Base-by-base conservation (phyloP, 2,888 invertebrate genomes). In the Adela reaumurella region DNA sequence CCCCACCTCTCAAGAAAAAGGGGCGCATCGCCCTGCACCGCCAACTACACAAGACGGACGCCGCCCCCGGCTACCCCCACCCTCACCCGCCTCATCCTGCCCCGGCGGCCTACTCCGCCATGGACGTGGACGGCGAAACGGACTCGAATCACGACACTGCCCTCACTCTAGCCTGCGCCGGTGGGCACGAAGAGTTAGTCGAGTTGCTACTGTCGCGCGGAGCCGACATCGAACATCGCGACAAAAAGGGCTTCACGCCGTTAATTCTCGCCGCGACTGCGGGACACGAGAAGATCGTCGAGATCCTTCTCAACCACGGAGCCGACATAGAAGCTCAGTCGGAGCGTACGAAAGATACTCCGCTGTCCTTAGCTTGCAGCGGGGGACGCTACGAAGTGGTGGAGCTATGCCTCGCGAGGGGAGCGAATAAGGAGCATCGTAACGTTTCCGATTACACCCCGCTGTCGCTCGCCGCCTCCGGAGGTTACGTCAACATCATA, bases 401-500 rank as follows among this genome's bases (percentile, higher is more conserved):
- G 2, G 97, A 97, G 62, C 76, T 97, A 47, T 81, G 98, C 52
- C 81, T 98, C 48, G 87, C 85, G 55, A 86, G 93, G 53, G 90
- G 91, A 56, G 96, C 97, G 47, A 97, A 98, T 77, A 98, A 97
- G 74, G 94, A 95, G 67, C 98, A 99, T 72, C 88, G 98, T 49
- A 99, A 99, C 74, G 97, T 98, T 16, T 97, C 97, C 19, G 99
- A 99, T 74, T 99, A 99, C 68, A 99, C 99, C 10, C 99, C 99
- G 1, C 82, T 99, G n/a, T 97, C 97, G 65, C 82, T 99, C 54
- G 99, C 99, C 17, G 98, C 98, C 14, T 97, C 96, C 28, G 98
- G 97, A 29, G 98, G 98, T 18, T 98, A 97, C 71, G 97, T 97
- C 49, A 97, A 98, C 68, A 98, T 99, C 62, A 98, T 99, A 61